Conservation (phyloP, 1,140 invertebrate genomes). For the Chrysomallon squamiferum region DNA sequence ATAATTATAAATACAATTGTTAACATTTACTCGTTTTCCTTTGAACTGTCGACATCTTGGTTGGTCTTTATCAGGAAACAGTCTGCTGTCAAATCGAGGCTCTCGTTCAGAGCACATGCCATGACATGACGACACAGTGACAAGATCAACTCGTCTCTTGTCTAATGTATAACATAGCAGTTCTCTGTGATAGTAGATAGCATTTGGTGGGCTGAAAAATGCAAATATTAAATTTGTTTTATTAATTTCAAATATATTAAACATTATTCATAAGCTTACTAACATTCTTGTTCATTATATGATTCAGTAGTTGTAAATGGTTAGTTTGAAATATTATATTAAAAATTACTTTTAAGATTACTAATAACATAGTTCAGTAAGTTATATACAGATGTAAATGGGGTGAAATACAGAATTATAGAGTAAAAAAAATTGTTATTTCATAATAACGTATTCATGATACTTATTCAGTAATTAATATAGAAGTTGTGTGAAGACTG, state of each 20-base stretch:
- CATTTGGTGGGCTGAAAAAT: conserved; percentile 65
- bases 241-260: neutral
- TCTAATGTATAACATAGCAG: conserved; percentile 73
- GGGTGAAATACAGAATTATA: no score
- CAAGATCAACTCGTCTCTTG: conserved; percentile 58
- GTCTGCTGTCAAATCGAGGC: conserved; percentile 69
- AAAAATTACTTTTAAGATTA: no score
- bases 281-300: neutral
- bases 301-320: no score
- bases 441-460: no score
- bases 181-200: conserved; percentile 88
- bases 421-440: no score
- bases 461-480: no score
- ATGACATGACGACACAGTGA: conserved; percentile 72
- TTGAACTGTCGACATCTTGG: conserved; percentile 73
- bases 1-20: no score
- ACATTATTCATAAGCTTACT: neutral
- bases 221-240: no score
- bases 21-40: conserved; percentile 58
- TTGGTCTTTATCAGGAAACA: conserved; percentile 76
- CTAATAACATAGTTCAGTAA: no score
- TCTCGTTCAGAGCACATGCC: conserved; percentile 69
- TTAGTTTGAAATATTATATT: no score
- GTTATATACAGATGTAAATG: no score
- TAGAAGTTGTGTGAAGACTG: no score